Evolutionary conservation across 2,888 invertebrate species (phyloP).

Genomic region (Nephrotoma guestfalica): DNA sequence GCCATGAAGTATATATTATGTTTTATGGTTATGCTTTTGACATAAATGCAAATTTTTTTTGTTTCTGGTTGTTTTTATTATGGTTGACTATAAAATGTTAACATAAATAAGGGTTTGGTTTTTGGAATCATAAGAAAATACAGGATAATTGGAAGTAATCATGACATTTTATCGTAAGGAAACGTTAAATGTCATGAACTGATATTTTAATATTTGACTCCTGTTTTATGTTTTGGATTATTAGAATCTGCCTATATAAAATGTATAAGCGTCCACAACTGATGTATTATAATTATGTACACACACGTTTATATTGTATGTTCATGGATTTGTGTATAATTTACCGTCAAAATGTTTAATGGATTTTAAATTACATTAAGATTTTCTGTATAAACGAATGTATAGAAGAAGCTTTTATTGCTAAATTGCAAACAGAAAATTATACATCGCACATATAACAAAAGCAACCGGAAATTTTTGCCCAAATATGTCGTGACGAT

Average conservation of each 20-base stretch:
- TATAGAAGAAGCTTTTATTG: not conserved
- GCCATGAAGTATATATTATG: not conserved
- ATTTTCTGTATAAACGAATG: not conserved
- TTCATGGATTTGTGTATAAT: not conserved
- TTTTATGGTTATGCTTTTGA: not conserved
- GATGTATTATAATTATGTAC: not conserved
- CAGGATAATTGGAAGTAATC: not conserved
- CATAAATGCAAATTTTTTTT: not conserved
- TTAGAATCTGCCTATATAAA: not conserved
- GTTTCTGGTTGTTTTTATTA: not conserved
- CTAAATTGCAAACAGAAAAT: not conserved
- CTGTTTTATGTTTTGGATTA: not conserved
- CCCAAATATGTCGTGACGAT: not conserved
- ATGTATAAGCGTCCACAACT: not conserved
- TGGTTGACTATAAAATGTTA: not conserved
- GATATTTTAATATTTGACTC: not conserved
- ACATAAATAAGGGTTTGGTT: not conserved
- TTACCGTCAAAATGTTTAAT: not conserved
- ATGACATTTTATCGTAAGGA: not conserved
- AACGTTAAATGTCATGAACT: not conserved
- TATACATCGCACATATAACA: not conserved
- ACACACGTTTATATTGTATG: not conserved
- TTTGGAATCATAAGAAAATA: not conserved
- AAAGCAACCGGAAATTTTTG: not conserved
- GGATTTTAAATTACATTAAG: not conserved